phyloP scores from a whole-genome alignment of 2,888 invertebrate genomes.

The Dolichomitus sp. region DNA sequence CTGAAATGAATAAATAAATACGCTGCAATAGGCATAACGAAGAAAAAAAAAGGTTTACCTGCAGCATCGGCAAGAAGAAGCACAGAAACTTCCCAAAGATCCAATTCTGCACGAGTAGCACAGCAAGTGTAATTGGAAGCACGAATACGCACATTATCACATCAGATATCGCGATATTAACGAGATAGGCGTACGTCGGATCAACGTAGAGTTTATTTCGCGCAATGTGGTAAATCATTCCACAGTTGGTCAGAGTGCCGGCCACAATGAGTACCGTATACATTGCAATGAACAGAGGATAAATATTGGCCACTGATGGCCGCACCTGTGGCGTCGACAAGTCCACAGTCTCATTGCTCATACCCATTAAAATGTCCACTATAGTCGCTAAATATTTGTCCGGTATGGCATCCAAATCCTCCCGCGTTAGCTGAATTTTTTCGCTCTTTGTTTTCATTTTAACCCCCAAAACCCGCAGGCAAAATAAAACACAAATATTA shows the following conservation, averaged over 20 bases:
- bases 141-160: conserved; percentile 90
- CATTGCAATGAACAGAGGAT: conserved; percentile 89
- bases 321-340: conserved; percentile 89
- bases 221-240: conserved; percentile 88
- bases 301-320: conserved; percentile 87
- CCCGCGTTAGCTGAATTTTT: conserved; percentile 41
- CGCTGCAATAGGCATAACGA: neutral
- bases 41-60: conserved; percentile 86
- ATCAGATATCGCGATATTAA: conserved; percentile 90
- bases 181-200: conserved; percentile 89
- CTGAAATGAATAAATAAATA: neutral
- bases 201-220: conserved; percentile 88
- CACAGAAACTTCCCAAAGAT: conserved; percentile 91
- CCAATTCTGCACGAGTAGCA: conserved; percentile 91
- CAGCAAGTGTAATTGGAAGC: conserved; percentile 90
- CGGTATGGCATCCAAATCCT: conserved; percentile 54
- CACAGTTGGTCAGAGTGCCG: conserved; percentile 88
- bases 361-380: conserved; percentile 81
- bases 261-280: conserved; percentile 88
- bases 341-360: conserved; percentile 86
- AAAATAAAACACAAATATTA: no score
- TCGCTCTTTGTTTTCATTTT: neutral
- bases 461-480: neutral
- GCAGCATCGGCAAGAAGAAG: conserved; percentile 91
- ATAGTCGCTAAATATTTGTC: conserved; percentile 78